Base-by-base conservation (phyloP, 2,888 invertebrate species). In the Zootermopsis nevadensis region DNA sequence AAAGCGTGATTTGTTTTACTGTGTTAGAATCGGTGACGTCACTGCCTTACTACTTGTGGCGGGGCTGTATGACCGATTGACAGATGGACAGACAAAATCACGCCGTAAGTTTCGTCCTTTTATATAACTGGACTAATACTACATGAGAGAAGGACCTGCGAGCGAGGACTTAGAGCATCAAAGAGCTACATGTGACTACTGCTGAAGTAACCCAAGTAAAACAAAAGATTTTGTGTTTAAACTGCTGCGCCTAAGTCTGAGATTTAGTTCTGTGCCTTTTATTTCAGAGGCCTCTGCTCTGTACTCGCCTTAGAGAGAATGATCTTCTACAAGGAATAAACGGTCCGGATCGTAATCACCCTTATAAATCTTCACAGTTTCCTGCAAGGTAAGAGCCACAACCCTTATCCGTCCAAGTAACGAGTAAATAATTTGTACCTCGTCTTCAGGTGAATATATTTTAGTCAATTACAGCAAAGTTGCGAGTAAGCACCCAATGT, bases 401-500 rank as follows among this genome's bases (percentile, higher is more conserved):
- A 1, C 69, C 22, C 69, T 69, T 33, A 30, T 33, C 33, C 33
- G 69, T 69, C 30, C 69, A 33, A 22, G 69, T 33, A 69, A 69
- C 22, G 33, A 69, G 69, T 33, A 33, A 69, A 69, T 69, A 69
- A 69, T 69, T 69, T 22, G 33, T 69, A 31, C 33, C 69, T 69
- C 22, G 10, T 69, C 67, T 69, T 24, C 22, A 31, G 69, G 69
- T 33, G 33, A 69, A 69, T 69, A 31, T 31, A 69, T 69, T 69
- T 69, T 69, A 69, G 31, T 69, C 69, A 69, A 8, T 30, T 69
- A 31, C 6, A 69, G 6, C 60, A 60, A 60, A 60, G 60, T 60
- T 60, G n/a, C 60, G 60, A 60, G 27, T 60, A 27, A 27, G 27
- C 60, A n/a, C 6, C 60, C n/a, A 27, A 27, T 15, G 7, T 60